Conservation (phyloP, 2,113 vertebrate genomes). For the Notarius quadriscutis region DNA sequence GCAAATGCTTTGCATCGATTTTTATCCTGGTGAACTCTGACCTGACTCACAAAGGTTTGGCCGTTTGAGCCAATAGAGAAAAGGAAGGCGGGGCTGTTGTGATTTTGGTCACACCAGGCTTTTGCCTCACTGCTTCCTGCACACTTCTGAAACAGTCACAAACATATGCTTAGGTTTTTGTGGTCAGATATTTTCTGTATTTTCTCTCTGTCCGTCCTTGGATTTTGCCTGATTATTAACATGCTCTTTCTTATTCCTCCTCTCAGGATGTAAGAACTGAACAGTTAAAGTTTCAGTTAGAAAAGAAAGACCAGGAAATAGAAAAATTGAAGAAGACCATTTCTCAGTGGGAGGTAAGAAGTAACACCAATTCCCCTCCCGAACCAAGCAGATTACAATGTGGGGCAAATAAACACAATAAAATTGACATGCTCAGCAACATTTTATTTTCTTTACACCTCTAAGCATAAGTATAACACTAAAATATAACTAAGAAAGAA, state of each 20-base stretch:
- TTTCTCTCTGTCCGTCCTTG: background rate
- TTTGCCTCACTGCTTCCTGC: background rate
- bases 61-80: background rate
- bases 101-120: background rate
- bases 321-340: constrained; percentile 81
- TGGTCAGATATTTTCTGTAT: too few species aligned
- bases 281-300: constrained; percentile 85
- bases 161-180: background rate
- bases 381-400: too few species aligned
- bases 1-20: background rate
- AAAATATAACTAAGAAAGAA: too few species aligned
- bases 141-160: background rate
- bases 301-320: constrained; percentile 93
- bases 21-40: background rate
- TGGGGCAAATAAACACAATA: background rate
- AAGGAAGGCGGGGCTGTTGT: background rate
- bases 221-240: background rate
- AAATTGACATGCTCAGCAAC: background rate
- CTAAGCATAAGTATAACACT: too few species aligned
- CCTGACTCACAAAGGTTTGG: background rate
- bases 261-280: constrained; percentile 81
- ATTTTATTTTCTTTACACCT: too few species aligned
- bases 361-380: background rate
- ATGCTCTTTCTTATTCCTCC: background rate
- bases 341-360: constrained; percentile 86